A percentile compares a stretch with the other conserved stretches of the same genome.
phyloP scores from a whole-genome alignment of 2,888 invertebrate genomes.

The Rhagonycha lutea region DNA sequence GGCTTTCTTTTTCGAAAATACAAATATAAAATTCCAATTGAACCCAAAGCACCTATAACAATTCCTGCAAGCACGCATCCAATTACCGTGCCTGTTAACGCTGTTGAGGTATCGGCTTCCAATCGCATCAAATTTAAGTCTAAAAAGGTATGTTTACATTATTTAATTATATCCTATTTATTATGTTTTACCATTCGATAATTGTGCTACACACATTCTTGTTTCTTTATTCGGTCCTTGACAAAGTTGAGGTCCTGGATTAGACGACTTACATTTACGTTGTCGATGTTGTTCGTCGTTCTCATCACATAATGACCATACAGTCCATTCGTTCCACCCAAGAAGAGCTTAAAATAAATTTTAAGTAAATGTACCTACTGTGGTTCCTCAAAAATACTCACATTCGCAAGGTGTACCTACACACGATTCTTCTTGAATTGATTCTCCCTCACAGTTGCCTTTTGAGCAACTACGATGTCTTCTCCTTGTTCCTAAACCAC shows the following conservation, averaged over 20 bases:
- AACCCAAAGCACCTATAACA: slow-evolving; percentile 43
- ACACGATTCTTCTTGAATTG: slow-evolving; percentile 69
- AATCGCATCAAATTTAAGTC: slow-evolving; percentile 37
- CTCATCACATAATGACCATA: slow-evolving; percentile 69
- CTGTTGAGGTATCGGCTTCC: slow-evolving; percentile 13
- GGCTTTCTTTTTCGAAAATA: slow-evolving; percentile 55
- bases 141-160: not conserved
- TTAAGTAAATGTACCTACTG: not conserved
- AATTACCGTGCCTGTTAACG: slow-evolving; percentile 25
- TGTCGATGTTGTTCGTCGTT: slow-evolving; percentile 71
- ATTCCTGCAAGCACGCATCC: slow-evolving; percentile 30
- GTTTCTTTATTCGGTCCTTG: slow-evolving; percentile 71
- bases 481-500: slow-evolving; percentile 70
- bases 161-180: not conserved
- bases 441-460: slow-evolving; percentile 54
- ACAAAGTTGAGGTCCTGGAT: slow-evolving; percentile 65
- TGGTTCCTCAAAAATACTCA: slow-evolving; percentile 46
- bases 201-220: slow-evolving; percentile 61
- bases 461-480: slow-evolving; percentile 71
- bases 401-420: slow-evolving; percentile 71
- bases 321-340: slow-evolving; percentile 78
- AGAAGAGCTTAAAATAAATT: slow-evolving; percentile 59
- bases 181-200: slow-evolving; percentile 46
- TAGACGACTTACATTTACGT: slow-evolving; percentile 64
- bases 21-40: slow-evolving; percentile 42